A percentile compares a stretch with the other conserved stretches of the same genome.
Evolutionary conservation across 1,140 invertebrate genomes (phyloP).

Genomic region (Halesus radiatus): DNA sequence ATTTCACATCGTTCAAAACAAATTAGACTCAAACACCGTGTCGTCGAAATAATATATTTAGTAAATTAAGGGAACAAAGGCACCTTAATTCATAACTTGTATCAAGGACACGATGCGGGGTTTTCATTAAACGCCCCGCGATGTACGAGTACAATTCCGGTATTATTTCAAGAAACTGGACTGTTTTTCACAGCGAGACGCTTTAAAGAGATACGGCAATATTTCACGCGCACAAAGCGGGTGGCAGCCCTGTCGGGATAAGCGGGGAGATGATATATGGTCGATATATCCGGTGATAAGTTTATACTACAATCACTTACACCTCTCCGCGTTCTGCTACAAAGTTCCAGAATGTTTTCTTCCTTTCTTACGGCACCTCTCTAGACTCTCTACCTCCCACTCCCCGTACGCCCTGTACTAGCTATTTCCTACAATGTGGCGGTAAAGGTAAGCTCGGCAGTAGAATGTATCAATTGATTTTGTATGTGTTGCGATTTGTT

Average conservation of each 20-base stretch:
- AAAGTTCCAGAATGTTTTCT: conserved; percentile 5
- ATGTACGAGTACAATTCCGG: neutral
- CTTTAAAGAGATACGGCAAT: conserved; percentile 17
- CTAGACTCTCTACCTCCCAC: too few relatives aligned
- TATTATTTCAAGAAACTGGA: neutral
- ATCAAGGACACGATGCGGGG: conserved; percentile 4
- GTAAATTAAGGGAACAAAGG: conserved; percentile 24
- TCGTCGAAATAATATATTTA: neutral
- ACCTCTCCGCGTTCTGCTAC: conserved; percentile 9
- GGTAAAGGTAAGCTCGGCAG: neutral
- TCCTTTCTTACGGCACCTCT: neutral
- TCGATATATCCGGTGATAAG: conserved; percentile 23
- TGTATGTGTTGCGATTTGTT: neutral
- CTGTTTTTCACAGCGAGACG: conserved; percentile 12
- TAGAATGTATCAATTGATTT: conserved; percentile 7
- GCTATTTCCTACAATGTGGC: neutral
- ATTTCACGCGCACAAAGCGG: conserved; percentile 13
- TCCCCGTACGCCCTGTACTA: too few relatives aligned
- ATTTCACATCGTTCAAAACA: neutral
- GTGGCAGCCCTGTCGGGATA: neutral
- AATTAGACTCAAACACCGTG: neutral
- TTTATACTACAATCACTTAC: conserved; percentile 30
- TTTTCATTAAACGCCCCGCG: conserved; percentile 27
- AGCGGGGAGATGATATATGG: conserved; percentile 32
- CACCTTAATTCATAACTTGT: neutral